A percentile compares a stretch with the other conserved stretches of the same genome.
Conservation (phyloP, 1,140 invertebrate species). For the Araneus ventricosus region DNA sequence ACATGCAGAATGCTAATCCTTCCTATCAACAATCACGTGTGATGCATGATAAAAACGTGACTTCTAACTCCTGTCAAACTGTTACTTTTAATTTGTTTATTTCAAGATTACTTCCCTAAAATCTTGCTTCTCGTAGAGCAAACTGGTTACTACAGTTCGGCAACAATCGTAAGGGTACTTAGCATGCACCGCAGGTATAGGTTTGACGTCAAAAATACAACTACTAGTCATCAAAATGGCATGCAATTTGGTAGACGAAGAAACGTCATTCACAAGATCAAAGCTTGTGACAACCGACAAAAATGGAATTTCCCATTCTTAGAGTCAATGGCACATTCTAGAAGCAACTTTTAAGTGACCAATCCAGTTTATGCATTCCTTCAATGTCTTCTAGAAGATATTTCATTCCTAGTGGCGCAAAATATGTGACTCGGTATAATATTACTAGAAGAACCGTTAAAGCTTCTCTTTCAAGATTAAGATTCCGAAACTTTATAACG, state of each 20-base stretch:
- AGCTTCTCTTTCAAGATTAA: too few species aligned
- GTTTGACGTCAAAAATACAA: background rate
- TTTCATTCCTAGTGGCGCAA: too few species aligned
- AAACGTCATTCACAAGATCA: background rate
- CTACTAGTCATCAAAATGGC: background rate
- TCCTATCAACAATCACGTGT: background rate
- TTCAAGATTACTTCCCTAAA: background rate
- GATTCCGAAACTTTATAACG: too few species aligned
- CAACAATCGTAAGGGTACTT: background rate
- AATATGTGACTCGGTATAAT: too few species aligned
- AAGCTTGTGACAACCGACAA: background rate
- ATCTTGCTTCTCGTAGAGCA: background rate
- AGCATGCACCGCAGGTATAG: background rate
- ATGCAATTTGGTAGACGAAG: background rate
- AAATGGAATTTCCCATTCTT: background rate
- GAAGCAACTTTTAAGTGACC: background rate
- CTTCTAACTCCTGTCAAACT: background rate
- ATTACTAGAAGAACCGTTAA: too few species aligned
- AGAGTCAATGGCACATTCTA: background rate
- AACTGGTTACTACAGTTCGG: background rate
- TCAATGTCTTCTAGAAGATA: background rate
- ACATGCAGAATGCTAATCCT: background rate
- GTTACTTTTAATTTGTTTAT: background rate
- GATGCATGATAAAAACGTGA: background rate
- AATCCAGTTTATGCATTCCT: background rate